Evolutionary conservation across 2,113 vertebrate genomes (phyloP), one percentile per base, ranked within the genome.

Genomic region (Scophthalmus maximus): DNA sequence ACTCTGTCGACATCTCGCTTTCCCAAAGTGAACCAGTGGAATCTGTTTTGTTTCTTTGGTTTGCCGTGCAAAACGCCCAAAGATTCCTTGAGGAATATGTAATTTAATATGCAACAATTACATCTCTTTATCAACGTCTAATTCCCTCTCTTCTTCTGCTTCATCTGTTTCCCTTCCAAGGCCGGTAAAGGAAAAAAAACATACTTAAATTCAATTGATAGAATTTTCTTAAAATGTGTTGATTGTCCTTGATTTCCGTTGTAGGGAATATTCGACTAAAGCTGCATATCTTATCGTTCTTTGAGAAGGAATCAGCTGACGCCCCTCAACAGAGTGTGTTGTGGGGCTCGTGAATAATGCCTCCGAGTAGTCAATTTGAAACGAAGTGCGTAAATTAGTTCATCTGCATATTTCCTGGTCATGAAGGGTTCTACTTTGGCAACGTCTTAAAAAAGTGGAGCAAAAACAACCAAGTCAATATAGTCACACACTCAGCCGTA

Each of bases 261-360:
- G 10, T 5, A 42, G 17, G 15, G 18, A 46, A 4, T 46, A n/a
- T 20, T 18, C 8, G 42, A 8, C 7, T 2, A 46, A n/a, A 46
- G 42, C 42, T 46, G 42, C 18, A 7, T 8, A 5, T 44, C 18
- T n/a, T 7, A 7, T 2, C n/a, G 18, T 44, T 18, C 42, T 44
- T 44, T 44, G 18, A 20, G 2, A 18, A n/a, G 7, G 46, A 78
- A 60, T 46, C 25, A 23, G n/a, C 22, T 47, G 42, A 69, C 40
- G 49, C 40, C 44, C 60, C 40, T 68, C 30, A 47, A 18, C 52
- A 12, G 12, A 34, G 29, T 38, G 20, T 47, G 68, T 72, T 63
- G 23, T 30, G 61, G 56, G 0, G 15, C 23, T 2, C 58, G 42
- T 69, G 22, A 76, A 76, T 79, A 67, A 79, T 64, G 49, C 15